phyloP scores from a whole-genome alignment of 2,113 vertebrate genomes.

The Erythrocebus patas region DNA sequence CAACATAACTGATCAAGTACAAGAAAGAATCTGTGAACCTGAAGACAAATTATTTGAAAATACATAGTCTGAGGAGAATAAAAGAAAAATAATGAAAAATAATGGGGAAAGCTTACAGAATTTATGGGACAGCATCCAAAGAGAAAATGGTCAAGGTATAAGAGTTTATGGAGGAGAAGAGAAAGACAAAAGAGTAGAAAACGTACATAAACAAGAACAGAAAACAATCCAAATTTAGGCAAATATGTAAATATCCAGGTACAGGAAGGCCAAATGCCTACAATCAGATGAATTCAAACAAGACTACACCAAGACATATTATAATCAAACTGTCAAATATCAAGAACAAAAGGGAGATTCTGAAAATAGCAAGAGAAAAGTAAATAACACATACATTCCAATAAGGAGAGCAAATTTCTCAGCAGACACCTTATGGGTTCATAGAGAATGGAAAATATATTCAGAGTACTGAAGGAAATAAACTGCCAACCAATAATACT shows the following conservation, averaged over 20 bases:
- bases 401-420: neutral
- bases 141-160: neutral
- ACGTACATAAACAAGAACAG: neutral
- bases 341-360: neutral
- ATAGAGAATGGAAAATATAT: neutral
- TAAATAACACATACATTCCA: neutral
- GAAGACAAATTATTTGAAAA: neutral
- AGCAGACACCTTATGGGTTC: neutral
- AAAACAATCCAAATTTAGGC: neutral
- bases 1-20: neutral
- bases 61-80: neutral
- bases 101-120: neutral
- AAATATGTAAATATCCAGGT: neutral
- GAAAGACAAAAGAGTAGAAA: neutral
- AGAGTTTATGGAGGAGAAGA: neutral
- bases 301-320: neutral
- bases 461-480: neutral
- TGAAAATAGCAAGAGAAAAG: neutral
- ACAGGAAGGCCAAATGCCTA: neutral
- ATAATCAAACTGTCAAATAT: neutral
- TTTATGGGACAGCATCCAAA: neutral
- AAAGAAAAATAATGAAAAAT: neutral
- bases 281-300: neutral
- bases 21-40: neutral
- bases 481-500: neutral